A percentile compares a stretch with the other conserved stretches of the same genome.
Conservation (phyloP, 2,797 vertebrate species). For the Rhodeus uyekii region DNA sequence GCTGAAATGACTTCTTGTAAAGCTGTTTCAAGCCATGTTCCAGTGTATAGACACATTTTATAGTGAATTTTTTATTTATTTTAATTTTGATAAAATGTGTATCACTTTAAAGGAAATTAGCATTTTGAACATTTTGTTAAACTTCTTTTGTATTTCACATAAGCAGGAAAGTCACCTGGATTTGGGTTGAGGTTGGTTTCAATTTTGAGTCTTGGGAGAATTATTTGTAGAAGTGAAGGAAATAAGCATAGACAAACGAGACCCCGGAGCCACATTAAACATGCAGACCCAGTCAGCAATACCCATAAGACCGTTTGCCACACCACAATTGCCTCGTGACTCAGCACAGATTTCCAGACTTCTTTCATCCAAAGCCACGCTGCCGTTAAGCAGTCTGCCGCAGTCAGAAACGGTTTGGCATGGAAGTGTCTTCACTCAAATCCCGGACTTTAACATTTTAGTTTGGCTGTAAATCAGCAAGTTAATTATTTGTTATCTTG, state of each 20-base stretch:
- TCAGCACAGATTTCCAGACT: slow-evolving; percentile 8
- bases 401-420: slow-evolving; percentile 6
- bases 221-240: neutral
- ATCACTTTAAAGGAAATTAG: neutral
- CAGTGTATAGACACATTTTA: neutral
- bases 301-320: neutral
- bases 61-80: too few species aligned
- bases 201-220: neutral
- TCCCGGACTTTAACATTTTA: neutral
- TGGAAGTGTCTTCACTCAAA: slow-evolving; percentile 18
- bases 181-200: neutral
- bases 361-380: slow-evolving; percentile 12
- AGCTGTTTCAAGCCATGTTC: neutral
- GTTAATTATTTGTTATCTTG: slow-evolving; percentile 2
- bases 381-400: neutral
- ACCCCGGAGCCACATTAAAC: slow-evolving; percentile 1
- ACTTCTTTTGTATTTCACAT: neutral
- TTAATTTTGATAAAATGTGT: neutral
- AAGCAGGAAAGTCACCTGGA: neutral
- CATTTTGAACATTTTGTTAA: neutral
- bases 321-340: slow-evolving; percentile 20
- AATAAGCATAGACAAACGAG: slow-evolving; percentile 18
- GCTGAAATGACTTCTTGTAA: neutral
- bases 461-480: neutral
- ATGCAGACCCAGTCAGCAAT: neutral